These are phyloP conservation scores for Dryobota labecula DNA, from an alignment of 2,888 invertebrate species.

Conservation along the genomic window DNA sequence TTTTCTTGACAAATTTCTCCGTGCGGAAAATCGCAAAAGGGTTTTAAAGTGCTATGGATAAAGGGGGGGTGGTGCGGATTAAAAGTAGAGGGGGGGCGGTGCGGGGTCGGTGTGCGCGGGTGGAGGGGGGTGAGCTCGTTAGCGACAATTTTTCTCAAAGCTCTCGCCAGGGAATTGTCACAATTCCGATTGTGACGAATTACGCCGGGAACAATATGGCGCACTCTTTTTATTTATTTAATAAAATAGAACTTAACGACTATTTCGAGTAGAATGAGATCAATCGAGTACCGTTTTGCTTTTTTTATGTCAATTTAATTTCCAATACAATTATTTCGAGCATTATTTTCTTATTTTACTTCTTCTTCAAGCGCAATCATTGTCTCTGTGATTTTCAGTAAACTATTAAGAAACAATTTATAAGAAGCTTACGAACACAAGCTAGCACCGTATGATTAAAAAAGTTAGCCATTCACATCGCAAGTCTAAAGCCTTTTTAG, in stretches of 20 bases:
- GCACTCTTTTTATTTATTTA: conserved; percentile 77
- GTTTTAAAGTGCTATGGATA: conserved; percentile 88
- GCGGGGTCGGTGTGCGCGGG: conserved; percentile 58
- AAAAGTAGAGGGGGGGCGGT: conserved; percentile 76
- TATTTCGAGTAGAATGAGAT: conserved; percentile 52
- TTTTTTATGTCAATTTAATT: conserved; percentile 18
- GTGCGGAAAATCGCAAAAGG: conserved; percentile 87
- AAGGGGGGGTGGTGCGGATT: conserved; percentile 80
- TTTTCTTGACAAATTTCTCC: conserved; percentile 85
- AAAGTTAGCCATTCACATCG: conserved; percentile 22
- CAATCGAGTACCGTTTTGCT: conserved; percentile 43
- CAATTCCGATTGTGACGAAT: conserved; percentile 89
- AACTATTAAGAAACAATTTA: background rate
- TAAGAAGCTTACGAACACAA: background rate
- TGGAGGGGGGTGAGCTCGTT: conserved; percentile 83
- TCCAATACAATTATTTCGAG: conserved; percentile 31
- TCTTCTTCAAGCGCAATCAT: background rate
- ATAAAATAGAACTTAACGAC: conserved; percentile 75
- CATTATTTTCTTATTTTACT: background rate
- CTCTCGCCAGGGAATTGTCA: conserved; percentile 87
- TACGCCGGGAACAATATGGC: conserved; percentile 82
- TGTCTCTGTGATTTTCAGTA: background rate
- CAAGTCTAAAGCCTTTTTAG: conserved; percentile 15
- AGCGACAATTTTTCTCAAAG: conserved; percentile 90
- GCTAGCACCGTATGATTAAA: background rate